A percentile compares a stretch with the other conserved stretches of the same genome.
phyloP scores from a whole-genome alignment of 2,797 vertebrate genomes.

The Periophthalmus magnuspinnatus region DNA sequence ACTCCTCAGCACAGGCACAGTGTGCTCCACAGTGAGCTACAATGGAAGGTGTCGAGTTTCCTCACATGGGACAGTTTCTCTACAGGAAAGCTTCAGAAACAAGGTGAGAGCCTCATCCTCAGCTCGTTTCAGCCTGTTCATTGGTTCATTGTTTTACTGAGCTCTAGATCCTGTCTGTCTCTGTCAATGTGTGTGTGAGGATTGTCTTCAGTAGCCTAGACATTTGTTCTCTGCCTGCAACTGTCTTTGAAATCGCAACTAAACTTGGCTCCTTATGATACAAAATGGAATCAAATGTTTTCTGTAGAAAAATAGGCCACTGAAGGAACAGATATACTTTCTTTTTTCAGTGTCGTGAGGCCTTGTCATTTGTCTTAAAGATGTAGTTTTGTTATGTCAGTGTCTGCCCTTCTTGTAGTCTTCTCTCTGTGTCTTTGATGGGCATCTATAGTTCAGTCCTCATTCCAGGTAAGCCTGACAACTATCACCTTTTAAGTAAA shows the following conservation, averaged over 20 bases:
- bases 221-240: conserved; percentile 36
- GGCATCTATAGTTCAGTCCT: conserved; percentile 76
- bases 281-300: neutral
- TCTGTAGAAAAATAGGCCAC: neutral
- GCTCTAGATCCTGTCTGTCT: conserved; percentile 24
- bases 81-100: conserved; percentile 35
- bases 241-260: conserved; percentile 23
- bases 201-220: neutral
- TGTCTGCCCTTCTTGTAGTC: conserved; percentile 66
- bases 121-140: conserved; percentile 38
- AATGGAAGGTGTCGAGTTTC: conserved; percentile 70
- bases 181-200: conserved; percentile 24
- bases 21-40: conserved; percentile 46
- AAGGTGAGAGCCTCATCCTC: conserved; percentile 56
- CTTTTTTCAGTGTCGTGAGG: conserved; percentile 43
- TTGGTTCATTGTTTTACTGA: conserved; percentile 27
- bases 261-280: conserved; percentile 9
- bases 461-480: conserved; percentile 65
- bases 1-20: conserved; percentile 46
- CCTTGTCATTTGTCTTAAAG: conserved; percentile 64
- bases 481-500: neutral
- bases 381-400: conserved; percentile 68
- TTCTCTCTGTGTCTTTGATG: conserved; percentile 64
- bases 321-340: neutral
- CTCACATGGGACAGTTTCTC: conserved; percentile 57